Conservation (phyloP, 2,888 invertebrate species). For the Lissonota sp. region DNA sequence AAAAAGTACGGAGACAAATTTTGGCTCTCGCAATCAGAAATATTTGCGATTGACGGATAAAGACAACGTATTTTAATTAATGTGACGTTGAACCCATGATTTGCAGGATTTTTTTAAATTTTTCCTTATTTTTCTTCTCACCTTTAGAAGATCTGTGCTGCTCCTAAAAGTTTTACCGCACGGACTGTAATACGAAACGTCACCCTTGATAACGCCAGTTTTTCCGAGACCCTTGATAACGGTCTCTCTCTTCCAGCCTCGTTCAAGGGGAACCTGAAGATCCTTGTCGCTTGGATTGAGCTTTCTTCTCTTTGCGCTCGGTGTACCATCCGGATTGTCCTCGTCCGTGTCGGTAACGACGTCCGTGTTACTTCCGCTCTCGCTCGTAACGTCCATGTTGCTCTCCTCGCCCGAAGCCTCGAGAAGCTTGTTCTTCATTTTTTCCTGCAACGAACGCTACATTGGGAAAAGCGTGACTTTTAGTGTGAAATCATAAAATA, state of each 20-base stretch:
- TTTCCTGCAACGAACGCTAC: conserved; percentile 82
- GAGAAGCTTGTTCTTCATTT: conserved; percentile 82
- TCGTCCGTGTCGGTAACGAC: conserved; percentile 82
- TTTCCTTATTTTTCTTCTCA: too few species aligned
- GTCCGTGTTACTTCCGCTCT: conserved; percentile 82
- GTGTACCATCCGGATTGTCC: conserved; percentile 81
- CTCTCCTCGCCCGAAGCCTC: conserved; percentile 83
- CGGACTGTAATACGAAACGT: conserved; percentile 94
- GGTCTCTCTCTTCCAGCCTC: conserved; percentile 97
- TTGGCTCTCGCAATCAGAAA: too few species aligned
- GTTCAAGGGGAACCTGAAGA: conserved; percentile 80
- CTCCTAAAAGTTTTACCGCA: conserved; percentile 87
- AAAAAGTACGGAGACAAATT: too few species aligned
- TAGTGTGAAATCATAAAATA: conserved; percentile 77
- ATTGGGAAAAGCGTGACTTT: conserved; percentile 72
- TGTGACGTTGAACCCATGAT: too few species aligned
- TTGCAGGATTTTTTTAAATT: too few species aligned
- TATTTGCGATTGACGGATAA: too few species aligned
- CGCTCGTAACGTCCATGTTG: conserved; percentile 83
- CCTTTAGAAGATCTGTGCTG: conserved; percentile 86
- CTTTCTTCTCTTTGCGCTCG: conserved; percentile 81
- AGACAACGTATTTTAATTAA: too few species aligned
- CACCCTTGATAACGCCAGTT: conserved; percentile 95
- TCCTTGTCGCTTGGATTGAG: conserved; percentile 81
- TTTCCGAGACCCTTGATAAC: conserved; percentile 94